Conservation (phyloP, 1,140 invertebrate genomes). For the Apocrypta bakeri region DNA sequence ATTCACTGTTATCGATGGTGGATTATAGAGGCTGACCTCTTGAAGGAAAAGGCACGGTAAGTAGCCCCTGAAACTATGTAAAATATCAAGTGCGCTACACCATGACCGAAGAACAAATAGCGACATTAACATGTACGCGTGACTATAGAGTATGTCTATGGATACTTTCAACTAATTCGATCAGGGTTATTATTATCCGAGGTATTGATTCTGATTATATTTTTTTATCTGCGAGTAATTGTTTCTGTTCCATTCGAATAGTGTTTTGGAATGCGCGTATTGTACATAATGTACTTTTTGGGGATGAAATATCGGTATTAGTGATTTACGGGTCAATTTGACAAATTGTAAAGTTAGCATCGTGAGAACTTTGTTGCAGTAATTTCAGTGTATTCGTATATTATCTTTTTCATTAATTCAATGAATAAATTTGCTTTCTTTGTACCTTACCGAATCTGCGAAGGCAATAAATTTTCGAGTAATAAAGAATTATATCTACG, state of each 20-base stretch:
- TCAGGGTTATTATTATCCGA: neutral
- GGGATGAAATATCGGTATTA: too few relatives aligned
- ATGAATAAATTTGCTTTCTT: too few relatives aligned
- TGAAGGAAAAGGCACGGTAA: neutral
- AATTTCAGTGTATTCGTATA: too few relatives aligned
- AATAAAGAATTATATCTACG: too few relatives aligned
- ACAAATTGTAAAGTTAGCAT: too few relatives aligned
- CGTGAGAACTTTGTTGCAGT: too few relatives aligned
- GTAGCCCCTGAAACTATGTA: neutral
- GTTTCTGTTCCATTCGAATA: neutral
- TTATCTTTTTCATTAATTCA: too few relatives aligned
- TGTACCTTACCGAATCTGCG: too few relatives aligned
- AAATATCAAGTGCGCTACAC: neutral
- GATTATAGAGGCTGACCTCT: neutral
- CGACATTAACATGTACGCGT: neutral
- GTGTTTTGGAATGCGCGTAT: too few relatives aligned
- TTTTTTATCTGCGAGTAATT: neutral
- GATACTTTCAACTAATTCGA: neutral
- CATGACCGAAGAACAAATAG: neutral
- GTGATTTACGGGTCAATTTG: too few relatives aligned
- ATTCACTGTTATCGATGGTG: neutral
- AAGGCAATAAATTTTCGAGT: too few relatives aligned
- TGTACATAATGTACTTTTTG: too few relatives aligned
- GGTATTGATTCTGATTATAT: neutral
- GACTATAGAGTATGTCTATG: neutral